Percentiles rank a stretch among this genome's conserved stretches.
Conservation (phyloP, 1,140 invertebrate species). For the Proales similis region DNA sequence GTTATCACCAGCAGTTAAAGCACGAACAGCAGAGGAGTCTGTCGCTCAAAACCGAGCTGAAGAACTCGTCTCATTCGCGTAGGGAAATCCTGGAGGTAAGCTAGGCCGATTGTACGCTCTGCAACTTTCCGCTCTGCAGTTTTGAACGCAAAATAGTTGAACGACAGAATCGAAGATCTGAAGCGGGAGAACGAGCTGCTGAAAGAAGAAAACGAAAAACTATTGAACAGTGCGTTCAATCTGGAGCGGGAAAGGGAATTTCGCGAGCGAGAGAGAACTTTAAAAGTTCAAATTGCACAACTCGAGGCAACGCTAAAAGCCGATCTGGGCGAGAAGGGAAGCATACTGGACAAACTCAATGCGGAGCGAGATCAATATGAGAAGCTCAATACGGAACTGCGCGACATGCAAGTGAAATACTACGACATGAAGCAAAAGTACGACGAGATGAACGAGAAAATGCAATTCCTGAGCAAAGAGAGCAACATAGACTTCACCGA, state of each 20-base stretch:
- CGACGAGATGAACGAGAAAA: constrained; percentile 53
- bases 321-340: constrained; percentile 53
- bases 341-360: constrained; percentile 49
- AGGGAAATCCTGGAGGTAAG: constrained; percentile 14
- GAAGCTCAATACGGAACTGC: constrained; percentile 46
- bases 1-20: constrained; percentile 48
- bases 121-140: no score
- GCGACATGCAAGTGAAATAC: constrained; percentile 47
- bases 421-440: constrained; percentile 51
- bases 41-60: constrained; percentile 47
- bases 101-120: no score
- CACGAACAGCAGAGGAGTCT: constrained; percentile 52
- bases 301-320: constrained; percentile 54
- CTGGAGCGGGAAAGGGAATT: constrained; percentile 53
- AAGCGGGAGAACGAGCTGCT: constrained; percentile 52
- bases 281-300: constrained; percentile 55
- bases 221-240: constrained; percentile 54
- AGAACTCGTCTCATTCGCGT: constrained; percentile 5
- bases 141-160: constrained; percentile 3
- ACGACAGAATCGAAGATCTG: constrained; percentile 41
- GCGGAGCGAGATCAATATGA: constrained; percentile 50
- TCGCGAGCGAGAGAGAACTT: constrained; percentile 50
- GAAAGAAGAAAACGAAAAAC: constrained; percentile 55
- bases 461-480: constrained; percentile 45
- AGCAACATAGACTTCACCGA: constrained; percentile 53